Base-by-base conservation (phyloP, 1,140 invertebrate genomes). In the Eupeodes corollae region DNA sequence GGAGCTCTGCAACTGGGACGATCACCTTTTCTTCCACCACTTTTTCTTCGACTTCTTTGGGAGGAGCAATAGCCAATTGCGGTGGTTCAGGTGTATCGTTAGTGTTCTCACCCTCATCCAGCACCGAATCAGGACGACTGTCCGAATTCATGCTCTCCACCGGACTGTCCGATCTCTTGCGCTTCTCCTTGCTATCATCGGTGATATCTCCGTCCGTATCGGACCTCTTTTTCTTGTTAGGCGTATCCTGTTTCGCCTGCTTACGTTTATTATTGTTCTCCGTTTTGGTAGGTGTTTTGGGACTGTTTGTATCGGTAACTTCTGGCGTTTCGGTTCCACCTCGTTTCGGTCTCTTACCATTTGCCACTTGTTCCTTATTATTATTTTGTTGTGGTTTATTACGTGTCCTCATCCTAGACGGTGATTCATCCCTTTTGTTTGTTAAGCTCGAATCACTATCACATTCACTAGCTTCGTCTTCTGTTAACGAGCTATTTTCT, bases 381-480 rank as follows among this genome's bases (percentile, higher is more conserved):
- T 57, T 58, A 51, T 57, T 61, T 19, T 59, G 61, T 50, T 64
- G 62, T 51, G 73, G 78, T 70, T 90, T 87, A 56, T 90, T 91
- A 54, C 88, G 75, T 33, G 88, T 91, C 62, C 88, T 79, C 83
- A 91, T 89, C 68, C 88, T 80, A 62, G 85, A 86, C 41, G 85
- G 84, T 67, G 83, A 85, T 59, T 79, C 80, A 61, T 88, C 86
- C 51, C 66, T 68, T 61, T 75, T 76, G 51, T 76, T 75, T 37
- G 73, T 77, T 55, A 87, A 83, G 52, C 85, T 75, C 47, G 88
- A 91, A 72, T 91, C 91, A 66, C 86, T 94, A 70, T 92, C 92
- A 69, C 92, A 91, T 65, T 92, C 89, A 49, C 88, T 93, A 64
- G 73, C 75, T 59, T 96, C 93, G 73, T 92, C 89, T 70, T 95